phyloP scores from a whole-genome alignment of 2,113 vertebrate species.

The Pygoscelis adeliae region DNA sequence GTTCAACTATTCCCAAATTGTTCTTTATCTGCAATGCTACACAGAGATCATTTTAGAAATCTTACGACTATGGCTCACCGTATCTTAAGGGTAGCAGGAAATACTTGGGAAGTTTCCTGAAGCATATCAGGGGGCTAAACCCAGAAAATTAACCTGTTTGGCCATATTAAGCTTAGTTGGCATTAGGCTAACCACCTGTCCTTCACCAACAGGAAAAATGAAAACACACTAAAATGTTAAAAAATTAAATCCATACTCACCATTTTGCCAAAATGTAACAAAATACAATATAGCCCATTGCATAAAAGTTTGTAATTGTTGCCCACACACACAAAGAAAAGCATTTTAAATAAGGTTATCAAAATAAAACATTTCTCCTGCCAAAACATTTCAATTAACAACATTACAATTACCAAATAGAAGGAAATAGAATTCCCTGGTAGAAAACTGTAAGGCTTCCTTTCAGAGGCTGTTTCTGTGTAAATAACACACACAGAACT shows the following conservation, averaged over 20 bases:
- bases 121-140: not conserved
- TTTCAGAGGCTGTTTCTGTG: not conserved
- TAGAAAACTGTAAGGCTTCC: slow-evolving; percentile 2
- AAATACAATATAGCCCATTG: not conserved
- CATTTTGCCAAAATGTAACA: fast-evolving
- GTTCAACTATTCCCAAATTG: not conserved
- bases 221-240: not conserved
- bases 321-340: not conserved
- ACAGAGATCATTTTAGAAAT: not conserved
- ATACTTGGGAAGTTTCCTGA: not conserved
- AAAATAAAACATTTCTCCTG: not conserved
- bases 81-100: not conserved
- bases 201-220: not conserved
- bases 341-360: not conserved
- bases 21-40: not conserved
- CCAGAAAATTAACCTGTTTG: not conserved
- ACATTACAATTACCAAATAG: not conserved
- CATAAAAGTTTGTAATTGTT: not conserved
- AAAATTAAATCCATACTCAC: not conserved
- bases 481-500: slow-evolving; percentile 20
- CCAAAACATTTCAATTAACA: not conserved
- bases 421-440: not conserved
- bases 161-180: not conserved
- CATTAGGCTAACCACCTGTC: not conserved
- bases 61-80: fast-evolving